Evolutionary conservation across 2,888 invertebrate species (phyloP), one percentile per base, ranked within the genome.

Genomic region (Vesta saturnalis): DNA sequence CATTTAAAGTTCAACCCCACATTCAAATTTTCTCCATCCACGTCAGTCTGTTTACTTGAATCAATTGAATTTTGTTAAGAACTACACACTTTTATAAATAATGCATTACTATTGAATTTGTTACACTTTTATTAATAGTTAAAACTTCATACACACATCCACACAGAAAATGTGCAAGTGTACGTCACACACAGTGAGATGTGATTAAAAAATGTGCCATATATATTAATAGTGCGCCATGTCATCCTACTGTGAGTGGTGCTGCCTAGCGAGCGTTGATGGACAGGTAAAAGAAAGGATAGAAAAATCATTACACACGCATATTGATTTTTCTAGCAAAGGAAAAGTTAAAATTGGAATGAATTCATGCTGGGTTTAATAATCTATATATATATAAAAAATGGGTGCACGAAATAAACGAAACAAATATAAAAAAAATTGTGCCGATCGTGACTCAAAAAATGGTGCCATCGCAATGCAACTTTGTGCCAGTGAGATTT

Each of bases 401-500:
- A 80, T 77, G 75, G 79, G 82, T 82, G 82, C 82, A 80, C 77
- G 78, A 80, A 73, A 73, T 61, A 72, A 72, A 69, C 49, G 65
- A 71, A 72, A 64, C 46, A 72, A 64, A 72, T 68, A 70, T 76
- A 75, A 78, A 82, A 46, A n/a, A 81, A 82, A 82, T 74, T 78
- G 83, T 83, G 82, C 82, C 82, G 81, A 79, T 81, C 81, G 82
- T 84, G 83, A 83, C 81, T 83, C 78, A 82, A 84, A 49, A 82
- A 83, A 83, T 79, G 79, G 84, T 85, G 84, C 84, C 84, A 84
- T 84, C 83, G 84, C 84, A 82, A 83, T 83, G 83, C 84, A 83
- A 79, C 80, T 82, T 77, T 80, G 83, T 84, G 84, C 83, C 81
- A 79, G 79, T 81, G 80, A 80, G 78, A 82, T 80, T 78, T 79